These are phyloP conservation scores for Pimephales promelas DNA, from an alignment of 2,113 vertebrate genomes.

Conservation along the genomic window DNA sequence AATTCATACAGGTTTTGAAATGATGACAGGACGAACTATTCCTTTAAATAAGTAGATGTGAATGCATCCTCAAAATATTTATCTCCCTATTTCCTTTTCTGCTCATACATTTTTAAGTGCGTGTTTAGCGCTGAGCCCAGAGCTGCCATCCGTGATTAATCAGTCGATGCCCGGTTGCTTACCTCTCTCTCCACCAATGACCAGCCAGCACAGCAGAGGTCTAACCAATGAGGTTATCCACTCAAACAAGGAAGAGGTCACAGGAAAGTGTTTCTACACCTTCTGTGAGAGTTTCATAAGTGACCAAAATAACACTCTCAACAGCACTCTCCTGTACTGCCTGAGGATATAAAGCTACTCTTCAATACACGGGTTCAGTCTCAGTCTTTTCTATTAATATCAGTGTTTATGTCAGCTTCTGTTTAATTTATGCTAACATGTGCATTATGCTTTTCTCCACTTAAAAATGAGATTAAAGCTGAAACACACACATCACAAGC, in stretches of 20 bases:
- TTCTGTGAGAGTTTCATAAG: conserved; percentile 30
- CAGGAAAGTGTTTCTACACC: conserved; percentile 18
- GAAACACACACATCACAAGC: conserved; percentile 12
- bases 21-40: background rate
- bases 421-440: background rate
- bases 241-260: conserved; percentile 24
- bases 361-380: conserved; percentile 21
- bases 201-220: conserved; percentile 51
- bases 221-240: conserved; percentile 24
- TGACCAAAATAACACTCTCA: conserved; percentile 48
- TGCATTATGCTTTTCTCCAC: background rate
- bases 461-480: conserved; percentile 8
- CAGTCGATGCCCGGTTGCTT: conserved; percentile 66
- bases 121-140: conserved; percentile 58
- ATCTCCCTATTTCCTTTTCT: conserved; percentile 30
- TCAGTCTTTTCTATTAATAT: background rate
- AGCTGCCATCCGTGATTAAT: conserved; percentile 71
- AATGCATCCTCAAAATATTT: conserved; percentile 48
- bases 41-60: conserved; percentile 18
- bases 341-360: conserved; percentile 52
- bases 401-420: background rate
- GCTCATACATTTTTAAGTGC: conserved; percentile 71
- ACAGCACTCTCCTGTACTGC: conserved; percentile 36
- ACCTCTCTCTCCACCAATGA: conserved; percentile 63
- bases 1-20: background rate